phyloP scores from a whole-genome alignment of 2,888 invertebrate genomes.

The Drosophila melanosoma region DNA sequence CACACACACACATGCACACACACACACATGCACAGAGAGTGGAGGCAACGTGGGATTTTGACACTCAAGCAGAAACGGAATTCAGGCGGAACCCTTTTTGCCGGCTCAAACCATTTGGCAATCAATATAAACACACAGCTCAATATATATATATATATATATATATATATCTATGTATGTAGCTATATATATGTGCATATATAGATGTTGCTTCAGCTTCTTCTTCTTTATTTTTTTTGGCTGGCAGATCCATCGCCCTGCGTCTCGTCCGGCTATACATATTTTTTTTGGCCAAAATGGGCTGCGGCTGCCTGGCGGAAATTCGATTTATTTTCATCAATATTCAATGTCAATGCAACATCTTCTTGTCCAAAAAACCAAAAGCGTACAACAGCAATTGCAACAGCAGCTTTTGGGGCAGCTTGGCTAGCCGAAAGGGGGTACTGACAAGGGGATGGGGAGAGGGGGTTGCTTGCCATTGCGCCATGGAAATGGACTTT shows the following conservation, averaged over 20 bases:
- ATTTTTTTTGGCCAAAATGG: conserved; percentile 22
- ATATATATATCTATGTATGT: conserved; percentile 32
- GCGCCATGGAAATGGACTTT: conserved; percentile 76
- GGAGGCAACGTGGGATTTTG: conserved; percentile 28
- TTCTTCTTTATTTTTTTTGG: conserved; percentile 6
- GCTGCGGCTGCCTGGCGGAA: conserved; percentile 65
- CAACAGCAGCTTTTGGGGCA: conserved; percentile 27
- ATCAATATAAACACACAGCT: conserved; percentile 58
- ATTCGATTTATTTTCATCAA: conserved; percentile 82
- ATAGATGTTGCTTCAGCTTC: conserved; percentile 30
- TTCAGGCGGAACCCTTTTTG: conserved; percentile 68
- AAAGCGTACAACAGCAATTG: conserved; percentile 67
- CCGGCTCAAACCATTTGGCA: conserved; percentile 65
- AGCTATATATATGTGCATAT: conserved; percentile 24
- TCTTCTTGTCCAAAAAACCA: conserved; percentile 74
- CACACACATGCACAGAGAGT: not conserved
- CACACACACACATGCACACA: conserved; percentile 9
- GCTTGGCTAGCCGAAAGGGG: not conserved
- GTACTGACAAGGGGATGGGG: not conserved
- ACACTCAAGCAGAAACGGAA: conserved; percentile 54
- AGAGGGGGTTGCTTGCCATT: conserved; percentile 13
- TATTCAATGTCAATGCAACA: conserved; percentile 82
- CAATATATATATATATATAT: not conserved
- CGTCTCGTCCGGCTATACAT: conserved; percentile 21
- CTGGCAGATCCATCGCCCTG: conserved; percentile 39